Percentiles rank a stretch among this genome's conserved stretches.
These are phyloP conservation scores for Arizona elegans DNA, from an alignment of 2,113 vertebrate genomes.

Conservation along the genomic window DNA sequence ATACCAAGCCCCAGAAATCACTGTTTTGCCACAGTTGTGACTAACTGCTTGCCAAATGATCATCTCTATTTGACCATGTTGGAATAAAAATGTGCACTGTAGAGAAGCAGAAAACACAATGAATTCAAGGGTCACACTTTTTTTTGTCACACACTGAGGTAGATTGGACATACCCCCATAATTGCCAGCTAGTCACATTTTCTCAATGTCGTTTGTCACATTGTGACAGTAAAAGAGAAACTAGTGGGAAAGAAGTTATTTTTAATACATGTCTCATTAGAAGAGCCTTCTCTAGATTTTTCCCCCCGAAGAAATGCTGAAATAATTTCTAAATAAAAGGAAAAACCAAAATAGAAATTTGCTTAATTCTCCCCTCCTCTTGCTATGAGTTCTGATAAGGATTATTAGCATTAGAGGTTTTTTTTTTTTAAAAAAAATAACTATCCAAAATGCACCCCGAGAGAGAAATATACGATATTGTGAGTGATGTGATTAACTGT, in stretches of 20 bases:
- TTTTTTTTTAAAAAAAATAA: neutral
- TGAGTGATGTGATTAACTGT: constrained; percentile 58
- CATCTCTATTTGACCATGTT: constrained; percentile 35
- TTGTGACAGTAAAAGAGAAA: constrained; percentile 13
- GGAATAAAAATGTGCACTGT: constrained; percentile 36
- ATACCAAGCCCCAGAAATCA: neutral
- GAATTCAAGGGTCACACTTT: constrained; percentile 34
- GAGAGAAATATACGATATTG: constrained; percentile 43
- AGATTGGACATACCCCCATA: constrained; percentile 23
- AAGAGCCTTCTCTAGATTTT: neutral
- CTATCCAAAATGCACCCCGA: constrained; percentile 46
- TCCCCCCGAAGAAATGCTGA: neutral
- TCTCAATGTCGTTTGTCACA: constrained; percentile 3
- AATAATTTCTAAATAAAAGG: constrained; percentile 35
- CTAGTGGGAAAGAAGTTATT: constrained; percentile 23
- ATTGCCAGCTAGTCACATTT: constrained; percentile 8
- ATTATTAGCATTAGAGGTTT: constrained; percentile 10
- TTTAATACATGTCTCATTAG: constrained; percentile 28
- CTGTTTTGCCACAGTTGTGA: neutral
- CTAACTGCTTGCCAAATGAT: constrained; percentile 14
- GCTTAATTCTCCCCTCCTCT: neutral
- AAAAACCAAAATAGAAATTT: constrained; percentile 36
- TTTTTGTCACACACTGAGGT: constrained; percentile 28
- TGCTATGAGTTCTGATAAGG: constrained; percentile 31
- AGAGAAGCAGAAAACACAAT: constrained; percentile 29